Evolutionary conservation across 2,113 vertebrate genomes (phyloP).

Genomic region (Phyllostomus hastatus): DNA sequence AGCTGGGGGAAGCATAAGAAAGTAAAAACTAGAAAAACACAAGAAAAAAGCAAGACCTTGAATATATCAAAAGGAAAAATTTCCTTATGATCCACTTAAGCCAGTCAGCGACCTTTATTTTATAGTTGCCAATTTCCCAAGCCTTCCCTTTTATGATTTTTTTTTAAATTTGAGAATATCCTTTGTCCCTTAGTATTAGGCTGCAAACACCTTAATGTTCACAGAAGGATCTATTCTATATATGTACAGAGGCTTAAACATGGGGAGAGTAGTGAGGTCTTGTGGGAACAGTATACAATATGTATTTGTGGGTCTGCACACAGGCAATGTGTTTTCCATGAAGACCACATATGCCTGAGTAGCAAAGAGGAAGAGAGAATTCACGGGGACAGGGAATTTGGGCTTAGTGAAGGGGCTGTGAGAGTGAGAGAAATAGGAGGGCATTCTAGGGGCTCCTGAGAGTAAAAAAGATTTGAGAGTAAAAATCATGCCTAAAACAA

Average conservation of each 20-base stretch:
- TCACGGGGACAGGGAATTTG: background rate
- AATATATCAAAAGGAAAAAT: background rate
- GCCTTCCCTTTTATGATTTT: background rate
- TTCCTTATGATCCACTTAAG: background rate
- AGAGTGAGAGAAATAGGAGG: background rate
- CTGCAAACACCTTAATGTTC: background rate
- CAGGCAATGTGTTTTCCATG: background rate
- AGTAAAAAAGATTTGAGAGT: background rate
- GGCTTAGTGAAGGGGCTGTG: background rate
- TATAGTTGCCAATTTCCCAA: background rate
- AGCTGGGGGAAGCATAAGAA: background rate
- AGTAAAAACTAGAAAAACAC: background rate
- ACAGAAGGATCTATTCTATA: background rate
- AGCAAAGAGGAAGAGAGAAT: background rate
- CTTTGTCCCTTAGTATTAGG: background rate
- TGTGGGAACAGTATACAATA: background rate
- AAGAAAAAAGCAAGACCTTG: background rate
- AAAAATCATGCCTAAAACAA: background rate
- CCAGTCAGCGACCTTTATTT: background rate
- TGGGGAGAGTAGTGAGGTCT: background rate
- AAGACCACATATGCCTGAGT: fast-evolving
- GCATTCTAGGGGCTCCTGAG: background rate
- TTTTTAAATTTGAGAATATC: background rate
- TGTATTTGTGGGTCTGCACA: background rate
- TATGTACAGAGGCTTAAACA: background rate